phyloP scores from a whole-genome alignment of 2,797 vertebrate genomes.

The Siniperca undulata region DNA sequence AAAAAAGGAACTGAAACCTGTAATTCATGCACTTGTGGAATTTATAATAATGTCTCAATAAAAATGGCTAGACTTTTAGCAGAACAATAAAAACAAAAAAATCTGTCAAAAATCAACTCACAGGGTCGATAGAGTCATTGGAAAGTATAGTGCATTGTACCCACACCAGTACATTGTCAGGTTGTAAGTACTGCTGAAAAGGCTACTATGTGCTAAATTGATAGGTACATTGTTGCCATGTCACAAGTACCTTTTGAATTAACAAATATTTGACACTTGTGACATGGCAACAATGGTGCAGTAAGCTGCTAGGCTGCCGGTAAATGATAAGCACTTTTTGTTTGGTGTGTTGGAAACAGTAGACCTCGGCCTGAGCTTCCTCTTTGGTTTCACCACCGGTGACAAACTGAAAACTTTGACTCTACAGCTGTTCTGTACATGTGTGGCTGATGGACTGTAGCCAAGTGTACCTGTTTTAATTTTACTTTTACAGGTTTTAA shows the following conservation, averaged over 20 bases:
- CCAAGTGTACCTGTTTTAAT: constrained; percentile 8
- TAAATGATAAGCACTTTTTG: constrained; percentile 65
- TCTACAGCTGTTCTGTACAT: constrained; percentile 61
- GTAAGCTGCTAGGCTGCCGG: constrained; percentile 67
- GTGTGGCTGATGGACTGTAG: constrained; percentile 20
- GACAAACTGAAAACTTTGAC: constrained; percentile 57
- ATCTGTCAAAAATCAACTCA: background rate
- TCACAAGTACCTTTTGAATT: constrained; percentile 27
- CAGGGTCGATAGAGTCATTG: background rate
- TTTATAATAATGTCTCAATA: background rate
- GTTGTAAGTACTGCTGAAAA: constrained; percentile 24
- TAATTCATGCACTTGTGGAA: background rate
- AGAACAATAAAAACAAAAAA: background rate
- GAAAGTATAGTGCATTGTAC: background rate
- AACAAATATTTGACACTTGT: constrained; percentile 48
- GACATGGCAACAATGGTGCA: constrained; percentile 67
- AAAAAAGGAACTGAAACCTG: constrained; percentile 51
- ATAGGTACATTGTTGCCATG: constrained; percentile 40
- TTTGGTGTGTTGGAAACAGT: constrained; percentile 62
- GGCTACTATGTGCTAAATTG: constrained; percentile 45
- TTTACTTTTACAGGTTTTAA: constrained; percentile 20
- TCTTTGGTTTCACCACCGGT: constrained; percentile 69
- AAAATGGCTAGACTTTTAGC: background rate
- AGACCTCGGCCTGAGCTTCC: constrained; percentile 54
- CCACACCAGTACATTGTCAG: background rate